Evolutionary conservation across 2,797 vertebrate species (phyloP).

Genomic region (Diplodus puntazzo): DNA sequence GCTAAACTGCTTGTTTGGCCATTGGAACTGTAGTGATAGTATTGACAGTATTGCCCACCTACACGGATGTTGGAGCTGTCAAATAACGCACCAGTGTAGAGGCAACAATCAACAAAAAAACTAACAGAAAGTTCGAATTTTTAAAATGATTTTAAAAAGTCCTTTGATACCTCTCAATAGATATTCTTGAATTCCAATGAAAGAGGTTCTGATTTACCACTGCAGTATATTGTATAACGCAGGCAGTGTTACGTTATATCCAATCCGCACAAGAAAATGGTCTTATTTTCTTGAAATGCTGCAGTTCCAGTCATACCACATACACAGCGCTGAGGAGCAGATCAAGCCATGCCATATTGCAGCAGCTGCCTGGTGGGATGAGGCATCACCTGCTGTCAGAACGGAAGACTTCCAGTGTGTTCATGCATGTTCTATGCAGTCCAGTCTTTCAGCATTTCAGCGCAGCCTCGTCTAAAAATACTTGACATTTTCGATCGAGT

Average conservation of each 20-base stretch:
- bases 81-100: not conserved
- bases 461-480: constrained; percentile 70
- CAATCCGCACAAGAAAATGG: not conserved
- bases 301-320: not conserved
- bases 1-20: constrained; percentile 1
- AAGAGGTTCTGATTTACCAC: not conserved
- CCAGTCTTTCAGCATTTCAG: constrained; percentile 54
- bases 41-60: not conserved
- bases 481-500: constrained; percentile 58
- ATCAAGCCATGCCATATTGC: constrained; percentile 31
- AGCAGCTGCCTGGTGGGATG: constrained; percentile 36
- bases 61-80: not conserved
- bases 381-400: constrained; percentile 58
- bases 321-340: not conserved
- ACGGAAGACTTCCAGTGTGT: constrained; percentile 44
- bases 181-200: not conserved
- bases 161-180: not conserved
- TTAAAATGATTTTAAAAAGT: not conserved
- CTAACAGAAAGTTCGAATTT: too few relatives aligned
- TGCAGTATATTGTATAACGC: not conserved
- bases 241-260: not conserved
- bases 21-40: not conserved
- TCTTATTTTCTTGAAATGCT: not conserved
- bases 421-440: constrained; percentile 25
- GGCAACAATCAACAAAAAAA: not conserved